Conservation (phyloP, 2,113 vertebrate genomes). For the Isurus oxyrinchus region DNA sequence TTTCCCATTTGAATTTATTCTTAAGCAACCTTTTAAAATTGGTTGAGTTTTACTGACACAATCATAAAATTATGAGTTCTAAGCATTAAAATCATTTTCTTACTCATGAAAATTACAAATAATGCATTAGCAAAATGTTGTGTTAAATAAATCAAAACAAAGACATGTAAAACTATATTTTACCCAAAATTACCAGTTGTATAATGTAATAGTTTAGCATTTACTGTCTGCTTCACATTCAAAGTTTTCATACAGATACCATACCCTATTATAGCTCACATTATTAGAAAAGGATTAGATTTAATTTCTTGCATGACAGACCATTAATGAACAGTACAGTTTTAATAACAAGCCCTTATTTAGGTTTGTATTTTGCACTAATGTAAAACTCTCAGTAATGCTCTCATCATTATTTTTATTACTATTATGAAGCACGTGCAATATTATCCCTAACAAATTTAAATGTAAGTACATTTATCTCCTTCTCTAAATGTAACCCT, state of each 20-base stretch:
- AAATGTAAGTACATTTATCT: background rate
- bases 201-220: background rate
- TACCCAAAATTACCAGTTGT: background rate
- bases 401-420: background rate
- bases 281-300: background rate
- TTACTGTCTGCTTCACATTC: background rate
- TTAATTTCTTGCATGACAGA: background rate
- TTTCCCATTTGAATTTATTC: conserved; percentile 28
- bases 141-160: background rate
- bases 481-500: background rate
- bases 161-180: background rate
- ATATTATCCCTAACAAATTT: background rate
- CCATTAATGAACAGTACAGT: background rate
- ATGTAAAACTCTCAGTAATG: background rate
- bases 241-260: background rate
- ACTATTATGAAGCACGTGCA: background rate
- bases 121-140: background rate
- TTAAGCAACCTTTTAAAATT: conserved; percentile 9
- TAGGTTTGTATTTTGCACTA: background rate
- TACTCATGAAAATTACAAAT: background rate
- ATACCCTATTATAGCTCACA: background rate
- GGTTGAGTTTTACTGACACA: background rate
- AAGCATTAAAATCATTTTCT: background rate
- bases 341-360: conserved; percentile 1
- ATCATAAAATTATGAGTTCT: background rate